phyloP scores from a whole-genome alignment of 2,888 invertebrate genomes.

The Nephrocerus scutellatus region DNA sequence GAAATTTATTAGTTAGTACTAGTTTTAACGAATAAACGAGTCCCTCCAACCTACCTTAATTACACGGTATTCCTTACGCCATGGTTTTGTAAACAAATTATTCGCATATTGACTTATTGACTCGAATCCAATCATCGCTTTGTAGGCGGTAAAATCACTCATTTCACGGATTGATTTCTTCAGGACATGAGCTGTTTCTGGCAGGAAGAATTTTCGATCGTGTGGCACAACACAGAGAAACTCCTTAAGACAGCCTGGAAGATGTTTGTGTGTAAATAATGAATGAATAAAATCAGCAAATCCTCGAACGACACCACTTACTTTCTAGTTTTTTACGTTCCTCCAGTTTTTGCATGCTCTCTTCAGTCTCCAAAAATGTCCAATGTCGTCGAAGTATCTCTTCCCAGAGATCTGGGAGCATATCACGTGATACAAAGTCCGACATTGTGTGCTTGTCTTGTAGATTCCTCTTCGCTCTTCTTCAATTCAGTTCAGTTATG shows the following conservation, averaged over 20 bases:
- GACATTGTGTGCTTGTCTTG: slow-evolving; percentile 34
- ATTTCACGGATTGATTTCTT: slow-evolving; percentile 63
- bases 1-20: not conserved
- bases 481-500: too few species aligned
- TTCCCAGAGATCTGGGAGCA: slow-evolving; percentile 56
- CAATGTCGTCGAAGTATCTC: slow-evolving; percentile 71
- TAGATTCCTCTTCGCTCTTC: slow-evolving; percentile 14
- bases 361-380: slow-evolving; percentile 72
- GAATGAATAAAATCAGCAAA: not conserved
- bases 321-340: slow-evolving; percentile 72
- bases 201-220: slow-evolving; percentile 69
- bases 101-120: slow-evolving; percentile 79
- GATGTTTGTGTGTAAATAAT: not conserved
- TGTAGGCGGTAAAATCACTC: slow-evolving; percentile 71
- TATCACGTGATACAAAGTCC: slow-evolving; percentile 47
- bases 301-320: slow-evolving; percentile 33
- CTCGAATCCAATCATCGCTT: slow-evolving; percentile 75
- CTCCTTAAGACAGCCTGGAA: slow-evolving; percentile 65
- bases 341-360: slow-evolving; percentile 68
- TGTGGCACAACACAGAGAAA: slow-evolving; percentile 72
- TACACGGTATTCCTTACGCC: slow-evolving; percentile 78
- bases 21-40: slow-evolving; percentile 10
- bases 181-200: slow-evolving; percentile 69
- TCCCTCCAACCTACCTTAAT: slow-evolving; percentile 57
- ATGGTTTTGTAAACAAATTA: slow-evolving; percentile 78